Evolutionary conservation across 1,140 invertebrate genomes (phyloP).

Genomic region (Scaptodrosophila lebanonensis): DNA sequence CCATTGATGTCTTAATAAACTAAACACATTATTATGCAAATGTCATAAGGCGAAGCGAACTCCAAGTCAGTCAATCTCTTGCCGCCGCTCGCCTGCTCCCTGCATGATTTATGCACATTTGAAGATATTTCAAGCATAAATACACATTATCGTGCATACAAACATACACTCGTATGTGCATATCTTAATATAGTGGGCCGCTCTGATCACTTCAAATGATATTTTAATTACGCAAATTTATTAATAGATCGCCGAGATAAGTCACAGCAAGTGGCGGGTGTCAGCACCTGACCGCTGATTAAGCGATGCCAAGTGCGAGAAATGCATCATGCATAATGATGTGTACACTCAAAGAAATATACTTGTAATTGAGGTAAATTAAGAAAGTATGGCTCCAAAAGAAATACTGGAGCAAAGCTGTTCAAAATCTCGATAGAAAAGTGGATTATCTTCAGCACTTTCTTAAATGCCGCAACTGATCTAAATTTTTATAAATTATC

Average conservation of each 20-base stretch:
- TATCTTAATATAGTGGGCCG: too few species aligned
- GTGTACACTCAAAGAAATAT: too few species aligned
- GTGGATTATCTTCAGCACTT: too few species aligned
- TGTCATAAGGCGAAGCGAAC: conserved; percentile 28
- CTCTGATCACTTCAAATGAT: conserved; percentile 44
- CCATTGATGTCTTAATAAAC: conserved; percentile 66
- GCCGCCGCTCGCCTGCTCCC: background rate
- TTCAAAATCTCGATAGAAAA: too few species aligned
- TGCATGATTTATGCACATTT: conserved; percentile 49
- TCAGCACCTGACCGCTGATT: background rate
- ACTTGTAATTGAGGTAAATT: too few species aligned
- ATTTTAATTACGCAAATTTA: conserved; percentile 68
- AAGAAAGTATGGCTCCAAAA: too few species aligned
- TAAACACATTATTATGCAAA: conserved; percentile 55
- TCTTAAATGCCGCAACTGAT: too few species aligned
- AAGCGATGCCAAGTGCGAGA: background rate
- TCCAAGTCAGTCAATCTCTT: background rate
- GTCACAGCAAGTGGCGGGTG: conserved; percentile 16
- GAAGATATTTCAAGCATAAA: conserved; percentile 29
- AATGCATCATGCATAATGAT: conserved; percentile 31
- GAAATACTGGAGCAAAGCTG: too few species aligned
- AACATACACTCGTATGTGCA: conserved; percentile 13
- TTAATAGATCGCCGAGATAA: conserved; percentile 64
- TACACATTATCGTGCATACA: conserved; percentile 10
- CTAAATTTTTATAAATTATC: too few species aligned